Conservation (phyloP, 2,113 vertebrate species). For the Aleadryas rufinucha region DNA sequence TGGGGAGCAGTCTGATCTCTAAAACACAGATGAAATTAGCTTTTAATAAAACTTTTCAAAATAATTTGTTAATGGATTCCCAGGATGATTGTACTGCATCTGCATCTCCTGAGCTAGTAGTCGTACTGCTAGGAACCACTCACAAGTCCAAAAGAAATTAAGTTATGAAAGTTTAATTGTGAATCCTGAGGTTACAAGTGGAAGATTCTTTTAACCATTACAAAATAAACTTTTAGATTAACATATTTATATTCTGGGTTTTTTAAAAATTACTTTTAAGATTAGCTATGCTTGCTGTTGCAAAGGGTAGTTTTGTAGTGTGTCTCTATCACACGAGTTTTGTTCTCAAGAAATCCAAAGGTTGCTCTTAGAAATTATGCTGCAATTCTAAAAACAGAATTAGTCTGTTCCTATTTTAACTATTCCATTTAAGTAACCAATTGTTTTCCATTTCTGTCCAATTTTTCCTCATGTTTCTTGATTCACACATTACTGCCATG, state of each 20-base stretch:
- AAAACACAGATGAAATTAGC: background rate
- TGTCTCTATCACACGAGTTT: background rate
- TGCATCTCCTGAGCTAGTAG: background rate
- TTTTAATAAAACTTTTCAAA: background rate
- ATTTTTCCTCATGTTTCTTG: background rate
- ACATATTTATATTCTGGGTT: fast-evolving
- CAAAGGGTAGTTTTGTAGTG: background rate
- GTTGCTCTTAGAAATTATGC: background rate
- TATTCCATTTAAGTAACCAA: background rate
- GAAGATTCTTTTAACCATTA: background rate
- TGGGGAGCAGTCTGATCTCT: background rate
- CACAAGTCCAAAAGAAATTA: background rate
- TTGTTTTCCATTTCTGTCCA: background rate
- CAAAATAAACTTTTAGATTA: background rate
- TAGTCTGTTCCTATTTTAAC: background rate
- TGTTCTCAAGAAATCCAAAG: background rate
- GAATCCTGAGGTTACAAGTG: background rate
- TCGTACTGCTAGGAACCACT: background rate
- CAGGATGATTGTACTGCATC: background rate
- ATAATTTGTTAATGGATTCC: background rate
- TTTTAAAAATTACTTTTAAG: background rate
- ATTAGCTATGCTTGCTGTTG: background rate
- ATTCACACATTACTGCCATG: background rate
- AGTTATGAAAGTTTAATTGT: background rate
- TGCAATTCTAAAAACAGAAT: background rate